These are phyloP conservation scores for Neolamprologus variostigma DNA, from an alignment of 2,113 vertebrate genomes.

Conservation along the genomic window DNA sequence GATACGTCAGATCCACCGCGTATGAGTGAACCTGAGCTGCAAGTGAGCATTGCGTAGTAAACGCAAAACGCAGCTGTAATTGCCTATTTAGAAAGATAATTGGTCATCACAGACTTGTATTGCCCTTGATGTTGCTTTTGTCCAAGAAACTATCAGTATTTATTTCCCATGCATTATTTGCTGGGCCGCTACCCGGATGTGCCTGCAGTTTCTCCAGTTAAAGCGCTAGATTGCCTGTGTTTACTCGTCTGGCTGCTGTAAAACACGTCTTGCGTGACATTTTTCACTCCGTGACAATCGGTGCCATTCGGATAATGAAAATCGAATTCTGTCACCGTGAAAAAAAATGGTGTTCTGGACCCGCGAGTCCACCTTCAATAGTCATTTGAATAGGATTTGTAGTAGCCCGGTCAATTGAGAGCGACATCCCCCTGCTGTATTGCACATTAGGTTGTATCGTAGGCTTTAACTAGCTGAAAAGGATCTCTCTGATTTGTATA, in stretches of 20 bases:
- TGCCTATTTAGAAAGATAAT: background rate
- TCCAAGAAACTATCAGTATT: background rate
- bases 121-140: background rate
- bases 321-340: background rate
- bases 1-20: background rate
- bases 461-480: background rate
- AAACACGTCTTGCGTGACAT: constrained; percentile 26
- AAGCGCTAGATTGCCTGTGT: constrained; percentile 21
- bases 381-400: background rate
- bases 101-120: background rate
- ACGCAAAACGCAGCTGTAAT: background rate
- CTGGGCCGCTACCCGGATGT: constrained; percentile 44
- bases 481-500: background rate
- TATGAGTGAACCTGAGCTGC: background rate
- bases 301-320: background rate
- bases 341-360: background rate
- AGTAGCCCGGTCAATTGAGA: background rate
- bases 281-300: background rate
- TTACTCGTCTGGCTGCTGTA: constrained; percentile 33
- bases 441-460: background rate
- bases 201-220: constrained; percentile 42
- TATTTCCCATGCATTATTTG: background rate
- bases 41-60: background rate
- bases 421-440: background rate
- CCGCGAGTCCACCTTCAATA: background rate